These are phyloP conservation scores for Arion vulgaris DNA, from an alignment of 1,140 invertebrate genomes.

Conservation along the genomic window DNA sequence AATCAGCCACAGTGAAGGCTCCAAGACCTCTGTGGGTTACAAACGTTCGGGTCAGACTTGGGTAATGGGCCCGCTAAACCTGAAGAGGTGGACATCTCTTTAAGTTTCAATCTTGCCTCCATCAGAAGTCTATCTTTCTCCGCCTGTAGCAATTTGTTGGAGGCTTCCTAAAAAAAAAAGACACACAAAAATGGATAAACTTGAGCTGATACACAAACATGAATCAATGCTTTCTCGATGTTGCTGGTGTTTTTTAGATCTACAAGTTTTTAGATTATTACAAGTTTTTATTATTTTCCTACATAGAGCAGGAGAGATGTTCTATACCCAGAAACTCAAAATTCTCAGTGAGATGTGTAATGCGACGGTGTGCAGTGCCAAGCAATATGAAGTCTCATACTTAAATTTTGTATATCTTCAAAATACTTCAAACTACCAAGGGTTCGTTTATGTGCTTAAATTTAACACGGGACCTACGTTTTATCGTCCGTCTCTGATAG, in stretches of 20 bases:
- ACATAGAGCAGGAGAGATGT: too few species aligned
- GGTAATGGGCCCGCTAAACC: conserved; percentile 38
- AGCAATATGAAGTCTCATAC: too few species aligned
- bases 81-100: conserved; percentile 39
- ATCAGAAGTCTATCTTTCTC: conserved; percentile 78
- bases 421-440: too few species aligned
- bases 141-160: conserved; percentile 79
- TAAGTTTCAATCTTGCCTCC: conserved; percentile 78
- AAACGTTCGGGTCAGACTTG: conserved; percentile 43
- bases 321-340: too few species aligned
- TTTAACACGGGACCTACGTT: too few species aligned
- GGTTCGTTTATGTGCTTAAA: too few species aligned
- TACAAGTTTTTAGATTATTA: background rate
- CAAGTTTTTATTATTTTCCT: too few species aligned
- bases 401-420: too few species aligned
- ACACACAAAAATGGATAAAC: background rate
- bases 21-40: conserved; percentile 50
- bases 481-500: too few species aligned
- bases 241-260: background rate
- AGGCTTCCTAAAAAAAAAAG: conserved; percentile 70
- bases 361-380: too few species aligned
- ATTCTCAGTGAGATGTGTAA: too few species aligned
- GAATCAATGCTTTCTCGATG: background rate
- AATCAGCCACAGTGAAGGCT: conserved; percentile 50
- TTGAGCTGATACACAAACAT: background rate